Conservation (phyloP, 2,888 invertebrate species). For the Stomorhina lunata region DNA sequence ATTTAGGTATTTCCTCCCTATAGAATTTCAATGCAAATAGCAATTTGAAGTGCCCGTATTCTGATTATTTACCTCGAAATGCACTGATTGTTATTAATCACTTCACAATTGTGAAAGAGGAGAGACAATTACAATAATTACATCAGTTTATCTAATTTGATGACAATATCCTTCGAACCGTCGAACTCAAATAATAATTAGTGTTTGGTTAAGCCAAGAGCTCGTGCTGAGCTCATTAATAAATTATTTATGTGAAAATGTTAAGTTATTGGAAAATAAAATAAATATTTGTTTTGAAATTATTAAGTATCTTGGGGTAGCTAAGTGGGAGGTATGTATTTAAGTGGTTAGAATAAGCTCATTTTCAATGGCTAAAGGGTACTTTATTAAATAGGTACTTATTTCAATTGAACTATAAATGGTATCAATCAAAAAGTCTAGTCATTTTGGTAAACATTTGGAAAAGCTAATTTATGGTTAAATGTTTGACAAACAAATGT, state of each 20-base stretch:
- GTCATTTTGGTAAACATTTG: neutral
- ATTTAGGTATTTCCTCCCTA: neutral
- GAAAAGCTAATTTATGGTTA: neutral
- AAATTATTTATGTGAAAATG: constrained; percentile 21
- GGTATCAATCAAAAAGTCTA: neutral
- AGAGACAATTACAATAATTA: constrained; percentile 36
- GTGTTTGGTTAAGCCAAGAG: neutral
- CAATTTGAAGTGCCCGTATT: neutral
- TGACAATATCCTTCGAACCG: constrained; percentile 14
- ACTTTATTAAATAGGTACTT: neutral
- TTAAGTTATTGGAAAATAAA: neutral
- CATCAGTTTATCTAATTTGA: constrained; percentile 19
- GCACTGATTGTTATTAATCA: constrained; percentile 26
- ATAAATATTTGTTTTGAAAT: neutral
- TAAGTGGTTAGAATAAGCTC: neutral
- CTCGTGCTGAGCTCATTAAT: neutral
- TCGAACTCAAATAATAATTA: neutral
- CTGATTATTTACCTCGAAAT: neutral
- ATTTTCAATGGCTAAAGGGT: neutral
- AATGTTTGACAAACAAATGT: too few species aligned
- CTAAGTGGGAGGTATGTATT: neutral
- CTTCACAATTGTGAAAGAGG: neutral
- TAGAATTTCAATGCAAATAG: neutral
- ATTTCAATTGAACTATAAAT: neutral
- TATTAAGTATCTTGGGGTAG: neutral